Evolutionary conservation across 1,140 invertebrate genomes (phyloP), one percentile per base, ranked within the genome.

Genomic region (Calosoma granatense): DNA sequence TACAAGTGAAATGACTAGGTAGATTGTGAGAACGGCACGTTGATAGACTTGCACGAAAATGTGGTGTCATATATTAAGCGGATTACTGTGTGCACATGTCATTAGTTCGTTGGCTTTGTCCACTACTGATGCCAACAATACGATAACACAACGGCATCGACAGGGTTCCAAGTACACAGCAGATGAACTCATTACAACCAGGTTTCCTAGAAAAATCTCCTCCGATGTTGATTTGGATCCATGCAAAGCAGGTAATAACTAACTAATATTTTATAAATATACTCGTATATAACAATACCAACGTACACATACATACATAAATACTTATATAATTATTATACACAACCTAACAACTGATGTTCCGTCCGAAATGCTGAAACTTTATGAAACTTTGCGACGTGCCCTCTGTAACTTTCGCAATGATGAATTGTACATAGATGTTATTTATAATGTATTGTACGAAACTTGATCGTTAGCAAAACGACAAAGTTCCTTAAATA

Each of bases 181-280:
- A 62, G 82, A 89, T 21, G 80, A 90, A 64, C 68, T 91, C 53
- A 67, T 87, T 59, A 76, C 70, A 51, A 75, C 70, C 22, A 74
- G 76, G 58, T 88, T 86, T 66, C 78, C 84, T 12, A 74, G 76
- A 53, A 82, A 81, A 65, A 79, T 83, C 26, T 88, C 86, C 22
- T 78, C 79, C 61, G 88, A 92, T 72, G 68, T 88, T 53, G 87
- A 89, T 70, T 73, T 88, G 75, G 89, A 92, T 76, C 83, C 89
- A 58, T 92, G 89, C 72, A 90, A 90, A 79, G 84, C 87, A 66
- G 85, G 87, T 89, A 74, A 85, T 81, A 63, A 53, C 26, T 6
- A 30, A 6, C 4, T 30, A 30, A 6, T 30, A 30, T 6, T 30
- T 30, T 36, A 36, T 36, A 36, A 9, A 36, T 36, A 36, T 36